Base-by-base conservation (phyloP, 1,140 invertebrate species). In the Pachyrhynchus sulphureomaculatus region DNA sequence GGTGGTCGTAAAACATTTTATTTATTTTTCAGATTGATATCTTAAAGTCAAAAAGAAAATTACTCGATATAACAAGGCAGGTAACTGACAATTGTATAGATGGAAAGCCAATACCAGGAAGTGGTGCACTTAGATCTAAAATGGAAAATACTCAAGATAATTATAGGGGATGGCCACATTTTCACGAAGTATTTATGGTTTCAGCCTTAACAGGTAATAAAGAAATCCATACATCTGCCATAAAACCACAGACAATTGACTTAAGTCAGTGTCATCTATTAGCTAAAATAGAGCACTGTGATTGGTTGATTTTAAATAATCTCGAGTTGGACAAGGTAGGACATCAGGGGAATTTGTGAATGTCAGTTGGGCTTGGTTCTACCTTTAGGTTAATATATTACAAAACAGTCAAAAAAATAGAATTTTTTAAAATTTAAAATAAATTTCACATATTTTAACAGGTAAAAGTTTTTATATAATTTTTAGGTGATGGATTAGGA, bases 171-270 rank as follows among this genome's bases (percentile, higher is more conserved):
- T 94, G 89, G 86, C 84, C 86, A 37, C 72, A 87, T 63, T 97
- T 97, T 71, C 78, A 82, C 10, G 84, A 91, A 71, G 86, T 97
- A 17, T 98, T 98, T 72, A 88, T 96, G 81, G 81, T 96, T 8
- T 96, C 94, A 17, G 89, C 93, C 0, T 72, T 94, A 26, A 85
- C 84, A 44, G 85, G 86, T 78, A 83, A 18, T 84, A 89, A 92
- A 80, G 6, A 54, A 2, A 20, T 24, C 1, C 21, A 45, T n/a
- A 13, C 8, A 41, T 1, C 1, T 44, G 6, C 15, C 32, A 29
- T 34, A 42, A 61, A 53, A n/a, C n/a, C n/a, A n/a, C n/a, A n/a
- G n/a, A n/a, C n/a, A n/a, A n/a, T n/a, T n/a, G n/a, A n/a, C n/a
- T n/a, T n/a, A n/a, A n/a, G n/a, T n/a, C n/a, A n/a, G n/a, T n/a